Evolutionary conservation across 35 echinoderm and acorn worm species (phyloP).

Genomic region (Ptychodera flava): DNA sequence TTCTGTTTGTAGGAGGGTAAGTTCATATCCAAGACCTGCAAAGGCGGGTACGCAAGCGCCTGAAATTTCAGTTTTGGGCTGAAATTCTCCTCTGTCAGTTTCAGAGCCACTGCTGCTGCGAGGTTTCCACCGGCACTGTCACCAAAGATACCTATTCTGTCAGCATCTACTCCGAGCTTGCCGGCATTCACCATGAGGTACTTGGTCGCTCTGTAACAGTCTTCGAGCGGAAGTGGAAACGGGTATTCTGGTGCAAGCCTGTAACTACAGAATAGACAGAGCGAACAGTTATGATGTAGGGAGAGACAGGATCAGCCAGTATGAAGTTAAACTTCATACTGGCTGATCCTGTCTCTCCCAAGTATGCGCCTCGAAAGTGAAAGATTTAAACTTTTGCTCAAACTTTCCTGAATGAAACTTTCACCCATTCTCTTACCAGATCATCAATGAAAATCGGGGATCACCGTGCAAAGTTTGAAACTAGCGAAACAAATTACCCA

Average conservation of each 20-base stretch:
- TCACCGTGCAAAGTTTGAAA: too few relatives aligned
- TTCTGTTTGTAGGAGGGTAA: conserved; percentile 42
- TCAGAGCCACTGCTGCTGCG: conserved; percentile 47
- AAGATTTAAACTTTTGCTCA: too few relatives aligned
- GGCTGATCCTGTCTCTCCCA: too few relatives aligned
- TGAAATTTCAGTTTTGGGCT: conserved; percentile 55
- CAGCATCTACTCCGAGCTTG: conserved; percentile 43
- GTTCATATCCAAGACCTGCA: conserved; percentile 40
- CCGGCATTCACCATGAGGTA: conserved; percentile 65
- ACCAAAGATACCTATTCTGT: conserved; percentile 55
- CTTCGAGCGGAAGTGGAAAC: conserved; percentile 42
- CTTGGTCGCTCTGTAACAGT: conserved; percentile 46
- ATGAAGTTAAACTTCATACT: too few relatives aligned
- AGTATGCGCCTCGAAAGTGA: too few relatives aligned
- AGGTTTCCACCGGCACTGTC: conserved; percentile 81
- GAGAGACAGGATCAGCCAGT: too few relatives aligned
- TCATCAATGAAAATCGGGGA: too few relatives aligned
- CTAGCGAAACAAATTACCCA: too few relatives aligned
- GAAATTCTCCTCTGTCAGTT: conserved; percentile 35
- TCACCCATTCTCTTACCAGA: too few relatives aligned
- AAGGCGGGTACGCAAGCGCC: conserved; percentile 59
- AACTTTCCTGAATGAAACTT: too few relatives aligned
- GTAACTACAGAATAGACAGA: conserved; percentile 36
- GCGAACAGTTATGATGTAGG: too few relatives aligned
- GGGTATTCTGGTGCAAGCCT: conserved; percentile 38